These are phyloP conservation scores for Channa argus DNA, from an alignment of 2,113 vertebrate genomes.

Conservation along the genomic window DNA sequence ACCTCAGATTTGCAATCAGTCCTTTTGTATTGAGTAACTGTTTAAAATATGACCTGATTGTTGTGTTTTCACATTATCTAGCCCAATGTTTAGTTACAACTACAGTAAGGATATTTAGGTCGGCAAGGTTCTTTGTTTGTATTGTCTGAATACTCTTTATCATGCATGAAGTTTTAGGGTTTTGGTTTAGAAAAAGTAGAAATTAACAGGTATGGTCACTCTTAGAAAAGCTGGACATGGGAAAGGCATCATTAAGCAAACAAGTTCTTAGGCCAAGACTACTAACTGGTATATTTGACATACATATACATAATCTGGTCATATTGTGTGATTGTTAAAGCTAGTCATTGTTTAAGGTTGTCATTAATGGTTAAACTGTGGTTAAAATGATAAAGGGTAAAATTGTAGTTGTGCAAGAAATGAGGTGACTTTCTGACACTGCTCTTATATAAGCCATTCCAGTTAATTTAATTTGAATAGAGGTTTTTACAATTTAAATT, in stretches of 20 bases:
- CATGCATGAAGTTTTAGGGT: neutral
- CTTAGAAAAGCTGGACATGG: neutral
- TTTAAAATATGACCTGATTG: neutral
- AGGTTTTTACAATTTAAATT: no score
- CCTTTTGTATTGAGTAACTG: neutral
- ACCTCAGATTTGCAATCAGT: neutral
- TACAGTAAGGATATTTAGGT: neutral
- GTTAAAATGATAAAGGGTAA: no score
- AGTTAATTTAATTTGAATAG: neutral
- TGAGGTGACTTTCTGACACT: conserved; percentile 18
- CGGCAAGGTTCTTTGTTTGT: neutral
- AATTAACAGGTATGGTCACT: neutral
- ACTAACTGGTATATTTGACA: neutral
- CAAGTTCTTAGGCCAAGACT: no score
- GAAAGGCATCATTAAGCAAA: no score
- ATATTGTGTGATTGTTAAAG: neutral
- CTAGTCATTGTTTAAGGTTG: neutral
- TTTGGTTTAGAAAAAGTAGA: neutral
- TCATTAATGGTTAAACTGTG: neutral
- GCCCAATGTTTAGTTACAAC: neutral
- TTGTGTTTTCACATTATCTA: neutral
- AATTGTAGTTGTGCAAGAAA: neutral
- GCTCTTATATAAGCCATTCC: conserved; percentile 42
- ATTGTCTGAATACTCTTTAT: neutral
- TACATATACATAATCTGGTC: neutral